Percentiles rank a stretch among this genome's conserved stretches.
phyloP scores from a whole-genome alignment of 2,888 invertebrate genomes.

The Torymus texanus region DNA sequence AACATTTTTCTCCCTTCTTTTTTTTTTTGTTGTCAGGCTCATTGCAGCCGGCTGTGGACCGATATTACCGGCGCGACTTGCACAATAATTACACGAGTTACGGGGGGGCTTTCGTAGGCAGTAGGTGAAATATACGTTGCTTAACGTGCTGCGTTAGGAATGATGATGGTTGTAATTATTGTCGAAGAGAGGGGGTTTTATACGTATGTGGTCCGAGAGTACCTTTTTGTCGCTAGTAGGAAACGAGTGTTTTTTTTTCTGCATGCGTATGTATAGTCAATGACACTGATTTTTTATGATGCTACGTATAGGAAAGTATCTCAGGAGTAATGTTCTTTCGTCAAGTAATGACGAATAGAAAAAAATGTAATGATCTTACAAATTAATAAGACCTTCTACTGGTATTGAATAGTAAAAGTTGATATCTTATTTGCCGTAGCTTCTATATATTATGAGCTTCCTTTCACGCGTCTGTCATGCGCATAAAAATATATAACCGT shows the following conservation, averaged over 20 bases:
- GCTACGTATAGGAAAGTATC: too few species aligned
- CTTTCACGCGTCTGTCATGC: too few species aligned
- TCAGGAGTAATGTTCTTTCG: too few species aligned
- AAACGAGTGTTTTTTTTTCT: too few species aligned
- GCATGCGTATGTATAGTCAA: too few species aligned
- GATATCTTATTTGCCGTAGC: not conserved
- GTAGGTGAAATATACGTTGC: conserved; percentile 54
- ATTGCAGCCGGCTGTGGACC: conserved; percentile 11
- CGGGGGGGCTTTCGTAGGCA: conserved; percentile 16
- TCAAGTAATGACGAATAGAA: not conserved
- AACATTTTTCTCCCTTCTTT: not conserved
- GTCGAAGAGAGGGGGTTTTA: too few species aligned
- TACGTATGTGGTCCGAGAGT: too few species aligned
- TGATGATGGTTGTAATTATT: conserved; percentile 18
- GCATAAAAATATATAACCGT: too few species aligned
- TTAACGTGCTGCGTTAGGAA: conserved; percentile 6
- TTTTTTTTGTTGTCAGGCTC: conserved; percentile 9
- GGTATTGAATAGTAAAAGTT: not conserved
- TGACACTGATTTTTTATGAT: too few species aligned
- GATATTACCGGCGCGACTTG: conserved; percentile 52
- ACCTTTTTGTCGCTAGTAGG: too few species aligned
- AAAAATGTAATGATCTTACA: not conserved
- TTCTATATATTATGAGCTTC: too few species aligned
- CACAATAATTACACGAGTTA: conserved; percentile 53
- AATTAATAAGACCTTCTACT: not conserved